Base-by-base conservation (phyloP, 2,888 invertebrate genomes). In the Rotaria macrura region DNA sequence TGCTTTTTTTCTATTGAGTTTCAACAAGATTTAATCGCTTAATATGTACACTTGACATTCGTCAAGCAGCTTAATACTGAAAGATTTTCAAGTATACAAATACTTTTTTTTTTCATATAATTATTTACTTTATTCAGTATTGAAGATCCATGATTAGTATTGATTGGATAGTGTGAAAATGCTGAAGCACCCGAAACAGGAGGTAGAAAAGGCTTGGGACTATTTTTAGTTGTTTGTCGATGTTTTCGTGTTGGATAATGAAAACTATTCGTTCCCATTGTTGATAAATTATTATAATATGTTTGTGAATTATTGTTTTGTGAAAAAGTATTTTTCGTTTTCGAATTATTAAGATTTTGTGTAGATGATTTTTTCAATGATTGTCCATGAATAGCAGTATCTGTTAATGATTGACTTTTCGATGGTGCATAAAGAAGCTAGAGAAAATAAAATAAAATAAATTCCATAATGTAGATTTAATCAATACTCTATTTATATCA, bases 181-280 rank as follows among this genome's bases (percentile, higher is more conserved):
- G 79, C 79, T 25, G 79, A 79, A n/a, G 79, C 79, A 79, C 79
- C 79, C 5, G 79, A 79, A 43, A 79, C 43, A 40, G 43, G 34
- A 43, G 79, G 79, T 79, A 79, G 43, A 79, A 79, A 79, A 25
- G 79, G 79, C 14, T 17, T 43, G 1, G 43, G 79, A 43, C 79
- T 43, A n/a, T 43, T 43, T 43, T 79, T 79, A 1, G 79, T 79
- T 79, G n/a, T 23, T 65, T 65, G 29, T 34, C 65, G 14, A 65
- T 29, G 14, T 34, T 34, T 17, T 29, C 17, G 34, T 20, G 65
- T 34, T 65, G 34, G 34, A 34, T 65, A 65, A 34, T 17, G 65
- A n/a, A 34, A 65, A 65, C 4, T 17, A 65, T 34, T 65, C 38
- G 65, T 23, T 23, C 79, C 79, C 14, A 43, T 38, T 79, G 79